Conservation (phyloP, 2,113 vertebrate genomes). For the Triplophysa rosa region DNA sequence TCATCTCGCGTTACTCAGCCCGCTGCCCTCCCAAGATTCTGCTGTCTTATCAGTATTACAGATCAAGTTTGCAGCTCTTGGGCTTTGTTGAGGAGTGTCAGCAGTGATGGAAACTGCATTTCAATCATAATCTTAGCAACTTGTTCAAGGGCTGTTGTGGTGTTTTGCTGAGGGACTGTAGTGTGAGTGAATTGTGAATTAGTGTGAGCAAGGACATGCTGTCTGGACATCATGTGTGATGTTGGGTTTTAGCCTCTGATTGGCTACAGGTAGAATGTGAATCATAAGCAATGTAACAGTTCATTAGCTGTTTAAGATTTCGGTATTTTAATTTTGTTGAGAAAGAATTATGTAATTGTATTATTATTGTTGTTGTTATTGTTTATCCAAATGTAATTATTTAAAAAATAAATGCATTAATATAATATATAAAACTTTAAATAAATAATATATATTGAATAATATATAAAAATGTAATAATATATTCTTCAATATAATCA, state of each 20-base stretch:
- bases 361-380: too few relatives aligned
- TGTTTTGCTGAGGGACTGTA: slow-evolving; percentile 28
- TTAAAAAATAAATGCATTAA: too few relatives aligned
- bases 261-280: background rate
- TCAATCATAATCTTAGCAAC: background rate
- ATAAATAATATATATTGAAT: too few relatives aligned
- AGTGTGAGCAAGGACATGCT: background rate
- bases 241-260: slow-evolving; percentile 31
- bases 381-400: too few relatives aligned
- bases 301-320: too few relatives aligned
- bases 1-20: slow-evolving; percentile 17
- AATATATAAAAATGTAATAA: too few relatives aligned
- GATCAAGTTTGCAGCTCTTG: background rate
- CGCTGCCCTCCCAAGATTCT: slow-evolving; percentile 3
- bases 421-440: too few relatives aligned
- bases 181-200: slow-evolving; percentile 34
- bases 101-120: slow-evolving; percentile 20
- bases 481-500: too few relatives aligned
- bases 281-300: too few relatives aligned
- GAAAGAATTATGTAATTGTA: too few relatives aligned
- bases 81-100: slow-evolving; percentile 15
- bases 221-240: background rate
- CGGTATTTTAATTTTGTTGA: too few relatives aligned
- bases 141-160: slow-evolving; percentile 12
- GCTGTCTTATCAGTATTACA: slow-evolving; percentile 22